These are phyloP conservation scores for Crax fasciolata DNA, from an alignment of 2,797 vertebrate genomes.

Conservation along the genomic window DNA sequence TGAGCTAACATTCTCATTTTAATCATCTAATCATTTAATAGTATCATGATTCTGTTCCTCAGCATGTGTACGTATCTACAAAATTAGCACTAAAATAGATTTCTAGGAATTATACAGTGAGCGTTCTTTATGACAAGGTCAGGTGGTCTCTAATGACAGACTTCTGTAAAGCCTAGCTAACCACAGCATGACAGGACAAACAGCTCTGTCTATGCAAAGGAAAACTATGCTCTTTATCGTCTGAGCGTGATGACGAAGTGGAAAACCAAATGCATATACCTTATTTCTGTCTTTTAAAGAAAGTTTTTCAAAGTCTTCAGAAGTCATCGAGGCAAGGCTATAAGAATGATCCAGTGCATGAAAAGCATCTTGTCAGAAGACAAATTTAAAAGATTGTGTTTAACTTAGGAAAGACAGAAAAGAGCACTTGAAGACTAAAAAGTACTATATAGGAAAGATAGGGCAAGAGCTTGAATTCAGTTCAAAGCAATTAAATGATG, in stretches of 20 bases:
- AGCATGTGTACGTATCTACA: background rate
- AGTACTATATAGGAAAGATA: background rate
- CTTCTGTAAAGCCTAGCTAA: background rate
- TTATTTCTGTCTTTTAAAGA: background rate
- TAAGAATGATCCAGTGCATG: background rate
- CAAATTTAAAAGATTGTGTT: background rate
- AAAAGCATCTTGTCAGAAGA: background rate
- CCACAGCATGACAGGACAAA: background rate
- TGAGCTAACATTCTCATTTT: background rate
- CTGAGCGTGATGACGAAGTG: background rate
- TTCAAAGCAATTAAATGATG: conserved; percentile 41
- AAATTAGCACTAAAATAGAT: background rate
- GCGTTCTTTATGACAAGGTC: background rate
- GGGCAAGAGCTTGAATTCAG: background rate
- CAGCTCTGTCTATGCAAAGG: background rate
- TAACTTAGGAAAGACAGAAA: background rate
- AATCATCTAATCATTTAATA: background rate
- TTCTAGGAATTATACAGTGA: background rate
- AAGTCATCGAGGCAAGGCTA: background rate
- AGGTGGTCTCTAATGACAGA: background rate
- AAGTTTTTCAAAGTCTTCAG: background rate
- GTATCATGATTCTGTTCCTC: background rate
- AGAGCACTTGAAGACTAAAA: background rate
- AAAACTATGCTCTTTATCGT: background rate
- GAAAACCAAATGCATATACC: background rate